These are phyloP conservation scores for Puntigrus tetrazona DNA, from an alignment of 2,113 vertebrate genomes.

Conservation along the genomic window DNA sequence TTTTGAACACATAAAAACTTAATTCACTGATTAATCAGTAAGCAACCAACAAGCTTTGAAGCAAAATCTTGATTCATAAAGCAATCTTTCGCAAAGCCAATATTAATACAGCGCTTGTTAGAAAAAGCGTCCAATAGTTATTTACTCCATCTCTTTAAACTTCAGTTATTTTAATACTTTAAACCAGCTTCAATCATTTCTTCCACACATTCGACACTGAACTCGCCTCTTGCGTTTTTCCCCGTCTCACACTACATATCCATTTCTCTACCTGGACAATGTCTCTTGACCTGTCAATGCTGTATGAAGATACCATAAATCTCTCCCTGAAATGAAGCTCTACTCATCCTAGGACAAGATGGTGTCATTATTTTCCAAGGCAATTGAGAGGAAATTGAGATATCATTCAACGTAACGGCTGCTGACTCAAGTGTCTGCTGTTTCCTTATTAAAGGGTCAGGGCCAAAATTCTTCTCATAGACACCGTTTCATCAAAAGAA, in stretches of 20 bases:
- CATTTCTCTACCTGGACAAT: conserved; percentile 33
- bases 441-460: conserved; percentile 70
- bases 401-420: conserved; percentile 75
- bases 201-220: neutral
- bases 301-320: conserved; percentile 55
- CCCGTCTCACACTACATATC: neutral
- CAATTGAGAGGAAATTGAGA: conserved; percentile 71
- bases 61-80: conserved; percentile 2
- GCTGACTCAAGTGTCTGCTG: conserved; percentile 71
- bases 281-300: conserved; percentile 56
- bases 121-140: neutral
- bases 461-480: conserved; percentile 48
- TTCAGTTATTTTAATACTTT: neutral
- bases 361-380: conserved; percentile 71
- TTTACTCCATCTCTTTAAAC: neutral
- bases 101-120: neutral
- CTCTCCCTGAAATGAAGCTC: conserved; percentile 58
- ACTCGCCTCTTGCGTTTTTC: neutral
- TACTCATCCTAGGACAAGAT: conserved; percentile 64
- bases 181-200: neutral
- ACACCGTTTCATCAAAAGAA: conserved; percentile 5
- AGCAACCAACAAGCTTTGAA: neutral
- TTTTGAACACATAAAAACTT: conserved; percentile 18
- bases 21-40: conserved; percentile 14
- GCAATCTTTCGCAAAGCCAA: neutral